Conservation (phyloP, 2,888 invertebrate genomes). For the Hetaerina titia region DNA sequence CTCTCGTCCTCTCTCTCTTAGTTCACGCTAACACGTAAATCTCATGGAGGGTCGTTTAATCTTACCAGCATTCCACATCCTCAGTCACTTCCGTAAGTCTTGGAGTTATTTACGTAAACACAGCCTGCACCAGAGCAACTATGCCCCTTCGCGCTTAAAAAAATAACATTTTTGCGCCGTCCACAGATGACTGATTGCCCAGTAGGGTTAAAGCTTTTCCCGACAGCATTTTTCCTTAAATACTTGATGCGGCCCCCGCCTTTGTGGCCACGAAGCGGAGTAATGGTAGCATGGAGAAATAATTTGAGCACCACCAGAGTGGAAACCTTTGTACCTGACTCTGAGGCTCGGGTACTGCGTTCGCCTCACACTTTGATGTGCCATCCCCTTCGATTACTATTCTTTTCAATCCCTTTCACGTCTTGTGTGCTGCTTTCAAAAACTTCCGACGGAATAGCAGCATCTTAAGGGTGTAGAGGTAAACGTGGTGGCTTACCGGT, state of each 20-base stretch:
- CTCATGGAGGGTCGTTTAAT: neutral
- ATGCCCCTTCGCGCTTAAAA: neutral
- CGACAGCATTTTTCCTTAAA: neutral
- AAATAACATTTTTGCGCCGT: neutral
- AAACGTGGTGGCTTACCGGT: neutral
- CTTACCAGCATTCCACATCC: neutral
- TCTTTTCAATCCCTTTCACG: neutral
- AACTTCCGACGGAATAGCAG: neutral
- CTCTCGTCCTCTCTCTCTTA: neutral
- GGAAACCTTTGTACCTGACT: neutral
- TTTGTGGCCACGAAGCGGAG: neutral
- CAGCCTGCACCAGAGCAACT: neutral
- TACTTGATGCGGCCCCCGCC: neutral
- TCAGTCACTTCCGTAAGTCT: neutral
- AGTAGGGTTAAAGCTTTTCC: neutral
- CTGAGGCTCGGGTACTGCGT: neutral
- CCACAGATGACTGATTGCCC: neutral
- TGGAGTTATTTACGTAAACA: neutral
- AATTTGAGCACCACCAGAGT: neutral
- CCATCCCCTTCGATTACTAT: neutral
- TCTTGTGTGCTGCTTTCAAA: neutral
- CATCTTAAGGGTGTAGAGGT: neutral
- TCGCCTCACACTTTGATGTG: neutral
- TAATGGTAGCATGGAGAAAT: neutral
- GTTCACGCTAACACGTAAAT: neutral